phyloP scores from a whole-genome alignment of 2,113 vertebrate genomes.

The Variabilichromis moorii region DNA sequence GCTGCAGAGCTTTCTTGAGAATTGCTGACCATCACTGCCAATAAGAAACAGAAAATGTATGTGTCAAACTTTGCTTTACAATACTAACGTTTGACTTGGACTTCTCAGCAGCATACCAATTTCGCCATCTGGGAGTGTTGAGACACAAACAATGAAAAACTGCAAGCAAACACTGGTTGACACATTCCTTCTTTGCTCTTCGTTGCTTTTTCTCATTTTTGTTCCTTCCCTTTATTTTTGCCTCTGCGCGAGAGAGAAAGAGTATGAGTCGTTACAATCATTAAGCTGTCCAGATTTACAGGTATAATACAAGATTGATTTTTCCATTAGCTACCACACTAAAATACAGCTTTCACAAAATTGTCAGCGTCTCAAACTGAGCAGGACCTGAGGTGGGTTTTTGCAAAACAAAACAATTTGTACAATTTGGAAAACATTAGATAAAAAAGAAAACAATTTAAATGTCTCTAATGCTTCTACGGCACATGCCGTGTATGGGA shows the following conservation, averaged over 20 bases:
- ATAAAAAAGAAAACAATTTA: background rate
- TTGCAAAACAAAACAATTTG: background rate
- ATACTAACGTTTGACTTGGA: slow-evolving; percentile 11
- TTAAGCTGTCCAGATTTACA: slow-evolving; percentile 10
- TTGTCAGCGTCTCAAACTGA: background rate
- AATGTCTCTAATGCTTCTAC: background rate
- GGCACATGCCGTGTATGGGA: background rate
- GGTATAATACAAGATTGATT: slow-evolving; percentile 14
- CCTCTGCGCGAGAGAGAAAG: background rate
- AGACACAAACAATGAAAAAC: background rate
- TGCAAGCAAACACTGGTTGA: slow-evolving; percentile 20
- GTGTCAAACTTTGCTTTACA: slow-evolving; percentile 16
- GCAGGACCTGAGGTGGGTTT: background rate
- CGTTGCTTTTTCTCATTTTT: background rate
- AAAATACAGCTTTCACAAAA: background rate
- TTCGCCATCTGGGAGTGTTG: background rate
- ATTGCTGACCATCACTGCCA: slow-evolving; percentile 21
- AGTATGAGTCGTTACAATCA: slow-evolving; percentile 1
- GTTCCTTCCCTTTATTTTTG: background rate
- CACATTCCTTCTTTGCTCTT: slow-evolving; percentile 12
- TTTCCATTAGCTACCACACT: background rate
- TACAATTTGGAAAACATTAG: background rate
- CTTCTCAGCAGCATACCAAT: background rate
- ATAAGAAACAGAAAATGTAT: slow-evolving; percentile 1
- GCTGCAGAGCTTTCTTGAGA: background rate